Evolutionary conservation across 30 jellyfish, hydroid and myxozoan species (phyloP).

Genomic region (Chironex yamaguchii): DNA sequence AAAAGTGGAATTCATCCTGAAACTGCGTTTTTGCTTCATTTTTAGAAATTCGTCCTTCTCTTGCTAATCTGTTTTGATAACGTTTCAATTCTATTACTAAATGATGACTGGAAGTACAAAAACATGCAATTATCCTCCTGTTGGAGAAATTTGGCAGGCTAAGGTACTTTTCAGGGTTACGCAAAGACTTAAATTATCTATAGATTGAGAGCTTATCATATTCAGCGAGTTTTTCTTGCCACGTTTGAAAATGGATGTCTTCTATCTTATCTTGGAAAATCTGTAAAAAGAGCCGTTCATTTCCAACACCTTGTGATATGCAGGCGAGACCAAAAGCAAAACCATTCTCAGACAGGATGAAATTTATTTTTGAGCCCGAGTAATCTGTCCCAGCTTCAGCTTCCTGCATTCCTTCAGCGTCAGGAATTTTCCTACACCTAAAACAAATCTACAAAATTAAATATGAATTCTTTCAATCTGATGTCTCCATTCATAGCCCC

Average conservation of each 20-base stretch:
- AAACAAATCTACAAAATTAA: too few relatives aligned
- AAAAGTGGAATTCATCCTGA: not conserved
- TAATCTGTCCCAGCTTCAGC: too few relatives aligned
- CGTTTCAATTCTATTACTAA: conserved; percentile 12
- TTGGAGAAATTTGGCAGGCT: not conserved
- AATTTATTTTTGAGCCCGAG: not conserved
- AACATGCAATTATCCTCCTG: not conserved
- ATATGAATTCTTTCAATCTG: too few relatives aligned
- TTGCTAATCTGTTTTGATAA: conserved; percentile 1
- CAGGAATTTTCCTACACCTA: too few relatives aligned
- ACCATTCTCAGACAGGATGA: conserved; percentile 1
- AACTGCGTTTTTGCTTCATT: conserved; percentile 7
- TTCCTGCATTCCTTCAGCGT: too few relatives aligned
- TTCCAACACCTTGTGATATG: conserved; percentile 7
- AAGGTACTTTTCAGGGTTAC: too few relatives aligned
- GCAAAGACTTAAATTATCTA: too few relatives aligned
- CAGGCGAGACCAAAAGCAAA: not conserved
- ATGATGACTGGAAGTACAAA: not conserved
- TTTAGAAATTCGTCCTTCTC: not conserved
- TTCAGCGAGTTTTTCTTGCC: conserved; percentile 3
- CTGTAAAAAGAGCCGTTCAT: not conserved
- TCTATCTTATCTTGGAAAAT: not conserved
- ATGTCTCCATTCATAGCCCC: too few relatives aligned
- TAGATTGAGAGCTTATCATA: conserved; percentile 1
- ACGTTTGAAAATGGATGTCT: conserved; percentile 7